phyloP scores from a whole-genome alignment of 2,797 vertebrate species.

The Sebastes vulpes region DNA sequence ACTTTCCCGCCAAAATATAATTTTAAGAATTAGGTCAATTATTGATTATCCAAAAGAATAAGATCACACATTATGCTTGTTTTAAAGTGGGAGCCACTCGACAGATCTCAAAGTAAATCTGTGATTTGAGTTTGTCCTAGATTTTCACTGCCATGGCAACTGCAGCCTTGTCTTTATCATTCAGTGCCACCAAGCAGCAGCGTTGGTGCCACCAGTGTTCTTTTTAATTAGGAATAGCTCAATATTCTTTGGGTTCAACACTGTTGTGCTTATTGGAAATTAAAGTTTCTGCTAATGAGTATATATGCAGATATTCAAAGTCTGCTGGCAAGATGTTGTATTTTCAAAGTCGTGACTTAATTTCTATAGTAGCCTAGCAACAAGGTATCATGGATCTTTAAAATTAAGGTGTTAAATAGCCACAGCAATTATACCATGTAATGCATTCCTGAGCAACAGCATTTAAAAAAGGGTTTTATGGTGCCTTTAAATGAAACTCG shows the following conservation, averaged over 20 bases:
- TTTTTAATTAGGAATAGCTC: not conserved
- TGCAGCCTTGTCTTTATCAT: not conserved
- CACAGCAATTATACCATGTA: not conserved
- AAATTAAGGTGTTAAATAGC: not conserved
- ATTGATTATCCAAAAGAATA: not conserved
- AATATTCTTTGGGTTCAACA: not conserved
- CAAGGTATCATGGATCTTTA: not conserved
- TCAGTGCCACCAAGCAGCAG: not conserved
- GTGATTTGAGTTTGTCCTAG: not conserved
- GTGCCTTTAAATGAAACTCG: not conserved
- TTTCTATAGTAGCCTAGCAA: not conserved
- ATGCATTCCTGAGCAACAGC: not conserved
- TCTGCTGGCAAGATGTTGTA: not conserved
- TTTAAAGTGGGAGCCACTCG: not conserved
- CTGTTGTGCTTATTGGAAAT: not conserved
- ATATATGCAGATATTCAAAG: not conserved
- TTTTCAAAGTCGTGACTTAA: not conserved
- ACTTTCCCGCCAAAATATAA: not conserved
- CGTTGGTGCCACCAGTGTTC: not conserved
- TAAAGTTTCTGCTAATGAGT: not conserved
- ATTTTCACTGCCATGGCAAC: slow-evolving; percentile 42
- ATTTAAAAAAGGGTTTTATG: not conserved
- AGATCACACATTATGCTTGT: not conserved
- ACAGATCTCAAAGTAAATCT: not conserved
- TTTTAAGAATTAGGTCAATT: not conserved